Conservation (phyloP, 2,113 vertebrate genomes). For the Callionymus lyra region DNA sequence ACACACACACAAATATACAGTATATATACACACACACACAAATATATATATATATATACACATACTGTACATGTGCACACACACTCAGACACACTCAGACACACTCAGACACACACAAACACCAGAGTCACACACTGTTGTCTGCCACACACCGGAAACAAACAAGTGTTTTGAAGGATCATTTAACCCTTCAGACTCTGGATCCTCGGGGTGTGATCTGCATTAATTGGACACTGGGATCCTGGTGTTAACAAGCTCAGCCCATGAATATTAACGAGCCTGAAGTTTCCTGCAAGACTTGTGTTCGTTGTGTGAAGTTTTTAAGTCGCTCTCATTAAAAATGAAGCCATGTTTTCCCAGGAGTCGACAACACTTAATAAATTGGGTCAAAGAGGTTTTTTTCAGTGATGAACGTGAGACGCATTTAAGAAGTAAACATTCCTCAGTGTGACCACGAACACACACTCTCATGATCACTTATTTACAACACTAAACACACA, state of each 20-base stretch:
- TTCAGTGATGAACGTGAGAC: slow-evolving; percentile 41
- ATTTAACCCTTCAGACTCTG: slow-evolving; percentile 78
- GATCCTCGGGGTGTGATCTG: slow-evolving; percentile 74
- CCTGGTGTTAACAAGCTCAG: slow-evolving; percentile 82
- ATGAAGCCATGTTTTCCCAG: slow-evolving; percentile 67
- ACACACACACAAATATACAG: no score
- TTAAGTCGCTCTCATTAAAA: slow-evolving; percentile 72
- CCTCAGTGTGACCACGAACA: slow-evolving; percentile 36
- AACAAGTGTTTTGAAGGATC: slow-evolving; percentile 68
- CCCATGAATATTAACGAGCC: slow-evolving; percentile 89
- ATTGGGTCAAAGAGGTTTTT: slow-evolving; percentile 58
- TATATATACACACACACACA: no score
- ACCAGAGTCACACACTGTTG: slow-evolving; percentile 13
- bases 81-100: no score
- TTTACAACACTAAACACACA: slow-evolving; percentile 65
- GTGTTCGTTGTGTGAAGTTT: slow-evolving; percentile 88
- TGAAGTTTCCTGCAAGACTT: slow-evolving; percentile 78
- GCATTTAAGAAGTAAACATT: slow-evolving; percentile 58
- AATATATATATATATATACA: no score
- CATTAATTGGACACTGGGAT: slow-evolving; percentile 77
- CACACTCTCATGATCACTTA: slow-evolving; percentile 54
- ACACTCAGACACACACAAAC: no score
- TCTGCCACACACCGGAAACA: slow-evolving; percentile 63
- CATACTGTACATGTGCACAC: no score
- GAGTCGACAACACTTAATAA: slow-evolving; percentile 69